These are phyloP conservation scores for Gephyroberyx darwinii DNA, from an alignment of 2,797 vertebrate genomes.

Conservation along the genomic window DNA sequence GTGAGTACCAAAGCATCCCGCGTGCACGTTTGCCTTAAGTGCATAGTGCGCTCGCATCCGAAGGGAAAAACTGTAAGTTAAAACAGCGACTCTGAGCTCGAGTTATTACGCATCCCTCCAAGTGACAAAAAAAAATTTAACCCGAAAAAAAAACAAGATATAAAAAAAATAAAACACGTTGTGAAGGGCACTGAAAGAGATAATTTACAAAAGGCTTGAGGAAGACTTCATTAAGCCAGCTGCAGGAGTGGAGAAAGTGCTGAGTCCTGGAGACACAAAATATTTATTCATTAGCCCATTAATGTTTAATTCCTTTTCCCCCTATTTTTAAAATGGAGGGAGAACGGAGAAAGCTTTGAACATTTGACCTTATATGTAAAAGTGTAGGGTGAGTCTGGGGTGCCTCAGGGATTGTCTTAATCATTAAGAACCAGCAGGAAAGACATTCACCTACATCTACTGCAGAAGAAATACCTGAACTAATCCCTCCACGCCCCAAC, in stretches of 20 bases:
- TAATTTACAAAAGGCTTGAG: conserved; percentile 75
- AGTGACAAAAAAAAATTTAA: conserved; percentile 66
- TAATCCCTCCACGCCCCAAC: conserved; percentile 25
- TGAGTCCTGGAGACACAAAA: conserved; percentile 80
- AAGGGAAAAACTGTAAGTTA: conserved; percentile 63
- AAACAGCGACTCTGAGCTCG: conserved; percentile 72
- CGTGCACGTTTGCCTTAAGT: conserved; percentile 59
- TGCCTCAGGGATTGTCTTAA: conserved; percentile 71
- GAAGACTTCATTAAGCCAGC: conserved; percentile 80
- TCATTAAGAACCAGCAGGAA: conserved; percentile 65
- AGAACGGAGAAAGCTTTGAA: conserved; percentile 76
- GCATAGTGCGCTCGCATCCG: conserved; percentile 52
- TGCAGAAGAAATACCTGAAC: conserved; percentile 19
- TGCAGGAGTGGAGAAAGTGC: conserved; percentile 73
- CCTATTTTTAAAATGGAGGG: conserved; percentile 68
- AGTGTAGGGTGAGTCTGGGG: conserved; percentile 70
- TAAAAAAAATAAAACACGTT: conserved; percentile 46
- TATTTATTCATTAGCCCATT: conserved; percentile 82
- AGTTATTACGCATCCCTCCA: conserved; percentile 70
- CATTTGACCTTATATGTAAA: conserved; percentile 81
- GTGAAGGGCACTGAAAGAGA: conserved; percentile 73
- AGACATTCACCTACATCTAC: conserved; percentile 14
- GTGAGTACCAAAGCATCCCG: conserved; percentile 59
- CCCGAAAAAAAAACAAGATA: background rate
- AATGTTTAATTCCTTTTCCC: conserved; percentile 76